A percentile compares a stretch with the other conserved stretches of the same genome.
These are phyloP conservation scores for Masticophis lateralis DNA, from an alignment of 2,797 vertebrate species.

Conservation along the genomic window DNA sequence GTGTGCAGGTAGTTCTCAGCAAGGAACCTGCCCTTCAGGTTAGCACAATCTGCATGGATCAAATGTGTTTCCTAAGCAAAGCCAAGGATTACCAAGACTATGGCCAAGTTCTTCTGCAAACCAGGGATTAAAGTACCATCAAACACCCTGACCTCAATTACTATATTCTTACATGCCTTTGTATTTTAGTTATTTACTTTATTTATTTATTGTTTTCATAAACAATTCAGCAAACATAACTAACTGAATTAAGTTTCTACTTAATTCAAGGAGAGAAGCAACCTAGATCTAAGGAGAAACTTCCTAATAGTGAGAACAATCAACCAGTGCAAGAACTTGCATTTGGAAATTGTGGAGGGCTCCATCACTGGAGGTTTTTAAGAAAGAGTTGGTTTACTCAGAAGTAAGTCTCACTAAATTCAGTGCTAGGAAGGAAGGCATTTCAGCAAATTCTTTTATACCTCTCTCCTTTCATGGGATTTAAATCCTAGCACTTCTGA, in stretches of 20 bases:
- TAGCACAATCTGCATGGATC: not conserved
- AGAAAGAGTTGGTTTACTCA: not conserved
- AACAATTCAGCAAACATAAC: not conserved
- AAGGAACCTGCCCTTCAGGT: not conserved
- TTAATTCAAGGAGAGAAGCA: not conserved
- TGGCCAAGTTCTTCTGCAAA: not conserved
- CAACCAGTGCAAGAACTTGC: not conserved
- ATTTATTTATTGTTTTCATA: not conserved
- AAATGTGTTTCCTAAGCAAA: not conserved
- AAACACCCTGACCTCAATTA: not conserved
- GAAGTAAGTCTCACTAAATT: too few species aligned
- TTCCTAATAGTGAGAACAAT: not conserved
- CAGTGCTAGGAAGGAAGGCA: too few species aligned
- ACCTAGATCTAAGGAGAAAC: not conserved
- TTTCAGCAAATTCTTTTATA: too few species aligned
- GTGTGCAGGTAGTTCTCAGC: not conserved
- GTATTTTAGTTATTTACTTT: not conserved
- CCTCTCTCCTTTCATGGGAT: too few species aligned
- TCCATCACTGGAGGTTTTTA: not conserved
- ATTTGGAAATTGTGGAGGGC: not conserved
- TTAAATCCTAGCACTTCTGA: too few species aligned
- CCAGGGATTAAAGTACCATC: not conserved
- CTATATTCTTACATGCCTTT: not conserved
- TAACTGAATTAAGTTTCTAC: not conserved
- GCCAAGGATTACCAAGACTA: too few species aligned